A percentile compares a stretch with the other conserved stretches of the same genome.
phyloP scores from a whole-genome alignment of 2,888 invertebrate genomes.

The Drosophila mettleri region DNA sequence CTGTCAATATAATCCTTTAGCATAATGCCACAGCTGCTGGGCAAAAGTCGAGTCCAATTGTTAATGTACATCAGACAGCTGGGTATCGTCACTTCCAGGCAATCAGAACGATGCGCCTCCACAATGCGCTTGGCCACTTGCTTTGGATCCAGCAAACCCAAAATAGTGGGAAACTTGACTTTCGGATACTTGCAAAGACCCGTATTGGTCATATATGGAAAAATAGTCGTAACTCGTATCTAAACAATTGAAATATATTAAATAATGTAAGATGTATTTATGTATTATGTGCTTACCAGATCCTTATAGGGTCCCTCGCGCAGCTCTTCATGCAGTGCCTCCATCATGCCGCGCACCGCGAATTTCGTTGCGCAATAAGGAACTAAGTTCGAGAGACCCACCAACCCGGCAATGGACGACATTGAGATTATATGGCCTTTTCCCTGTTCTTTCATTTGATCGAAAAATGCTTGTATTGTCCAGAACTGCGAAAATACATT shows the following conservation, averaged over 20 bases:
- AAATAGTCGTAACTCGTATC: slow-evolving; percentile 93
- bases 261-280: no score
- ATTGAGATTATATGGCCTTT: slow-evolving; percentile 91
- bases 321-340: slow-evolving; percentile 92
- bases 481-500: slow-evolving; percentile 93
- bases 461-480: slow-evolving; percentile 90
- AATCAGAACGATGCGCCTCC: slow-evolving; percentile 88
- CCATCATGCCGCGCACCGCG: slow-evolving; percentile 94
- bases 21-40: slow-evolving; percentile 86
- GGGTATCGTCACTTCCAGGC: slow-evolving; percentile 88
- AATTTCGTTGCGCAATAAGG: slow-evolving; percentile 93
- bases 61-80: slow-evolving; percentile 87
- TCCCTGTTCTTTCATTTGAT: slow-evolving; percentile 90
- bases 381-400: slow-evolving; percentile 91
- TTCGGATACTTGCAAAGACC: slow-evolving; percentile 92
- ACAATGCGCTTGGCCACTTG: slow-evolving; percentile 89
- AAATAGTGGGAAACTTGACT: slow-evolving; percentile 89
- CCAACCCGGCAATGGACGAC: slow-evolving; percentile 91
- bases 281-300: slow-evolving; percentile 57
- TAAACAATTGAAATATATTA: slow-evolving; percentile 60
- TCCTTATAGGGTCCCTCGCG: slow-evolving; percentile 85
- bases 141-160: slow-evolving; percentile 88
- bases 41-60: slow-evolving; percentile 87
- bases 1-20: slow-evolving; percentile 89
- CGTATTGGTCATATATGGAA: slow-evolving; percentile 95